phyloP scores from a whole-genome alignment of 2,888 invertebrate species.

The Tetragonisca angustula region DNA sequence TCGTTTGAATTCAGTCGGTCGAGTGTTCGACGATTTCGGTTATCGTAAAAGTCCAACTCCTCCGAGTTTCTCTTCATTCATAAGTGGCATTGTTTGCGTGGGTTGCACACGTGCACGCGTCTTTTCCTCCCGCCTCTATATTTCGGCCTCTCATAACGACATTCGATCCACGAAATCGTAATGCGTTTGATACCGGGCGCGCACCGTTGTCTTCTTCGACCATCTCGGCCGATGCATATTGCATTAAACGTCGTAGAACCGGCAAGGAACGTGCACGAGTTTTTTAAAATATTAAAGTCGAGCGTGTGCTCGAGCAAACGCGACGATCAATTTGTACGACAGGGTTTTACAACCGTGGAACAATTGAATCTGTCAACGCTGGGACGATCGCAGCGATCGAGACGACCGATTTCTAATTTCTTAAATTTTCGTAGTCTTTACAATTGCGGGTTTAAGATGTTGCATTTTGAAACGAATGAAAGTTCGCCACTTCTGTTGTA shows the following conservation, averaged over 20 bases:
- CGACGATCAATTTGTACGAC: conserved; percentile 4
- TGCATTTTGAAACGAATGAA: too few species aligned
- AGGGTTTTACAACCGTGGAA: not conserved
- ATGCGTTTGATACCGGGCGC: conserved; percentile 13
- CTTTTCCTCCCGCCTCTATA: not conserved
- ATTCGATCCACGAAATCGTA: not conserved
- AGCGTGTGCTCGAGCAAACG: not conserved
- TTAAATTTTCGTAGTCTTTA: too few species aligned
- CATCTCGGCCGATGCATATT: conserved; percentile 20
- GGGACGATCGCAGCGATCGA: too few species aligned
- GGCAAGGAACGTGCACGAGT: too few species aligned
- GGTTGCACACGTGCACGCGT: not conserved
- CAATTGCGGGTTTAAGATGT: too few species aligned
- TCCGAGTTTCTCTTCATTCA: not conserved
- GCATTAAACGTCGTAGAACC: conserved; percentile 32
- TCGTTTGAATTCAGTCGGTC: not conserved
- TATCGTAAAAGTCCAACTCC: not conserved
- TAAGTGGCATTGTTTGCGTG: not conserved
- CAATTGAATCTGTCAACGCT: not conserved
- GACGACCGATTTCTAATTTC: too few species aligned
- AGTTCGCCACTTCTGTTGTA: too few species aligned
- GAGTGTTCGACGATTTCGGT: not conserved
- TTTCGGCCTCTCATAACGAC: conserved; percentile 21
- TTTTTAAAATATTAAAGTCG: conserved; percentile 40
- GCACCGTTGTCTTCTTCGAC: conserved; percentile 9